Conservation (phyloP, 2,797 vertebrate species). For the Karalla daura region DNA sequence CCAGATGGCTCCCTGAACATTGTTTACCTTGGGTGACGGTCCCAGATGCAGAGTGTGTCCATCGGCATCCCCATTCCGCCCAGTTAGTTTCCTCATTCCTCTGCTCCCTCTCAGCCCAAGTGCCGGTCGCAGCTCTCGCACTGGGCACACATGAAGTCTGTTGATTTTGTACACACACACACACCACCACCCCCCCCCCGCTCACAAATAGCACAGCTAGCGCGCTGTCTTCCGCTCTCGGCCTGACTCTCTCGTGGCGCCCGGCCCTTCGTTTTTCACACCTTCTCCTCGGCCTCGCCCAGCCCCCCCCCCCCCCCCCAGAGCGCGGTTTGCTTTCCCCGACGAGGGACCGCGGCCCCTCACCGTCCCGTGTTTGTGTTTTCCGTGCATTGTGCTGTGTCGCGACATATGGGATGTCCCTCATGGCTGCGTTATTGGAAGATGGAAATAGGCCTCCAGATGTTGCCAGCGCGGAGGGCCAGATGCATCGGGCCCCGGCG, state of each 20-base stretch:
- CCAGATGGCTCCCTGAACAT: conserved; percentile 98
- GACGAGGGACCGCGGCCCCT: conserved; percentile 1
- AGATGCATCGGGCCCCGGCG: conserved; percentile 78
- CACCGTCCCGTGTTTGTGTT: conserved; percentile 44
- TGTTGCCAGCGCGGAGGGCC: conserved; percentile 74
- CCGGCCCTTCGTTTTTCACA: conserved; percentile 33
- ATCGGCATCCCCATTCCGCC: conserved; percentile 78
- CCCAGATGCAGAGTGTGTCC: conserved; percentile 91
- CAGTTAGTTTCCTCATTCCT: conserved; percentile 73
- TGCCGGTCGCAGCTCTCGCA: conserved; percentile 42
- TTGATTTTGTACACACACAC: conserved; percentile 25
- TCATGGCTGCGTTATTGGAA: conserved; percentile 67
- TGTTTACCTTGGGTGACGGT: conserved; percentile 96
- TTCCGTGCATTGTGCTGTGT: conserved; percentile 48
- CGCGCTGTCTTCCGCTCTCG: background rate
- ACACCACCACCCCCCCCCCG: background rate
- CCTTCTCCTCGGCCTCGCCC: too few relatives aligned
- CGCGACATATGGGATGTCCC: conserved; percentile 79
- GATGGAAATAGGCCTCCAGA: conserved; percentile 77
- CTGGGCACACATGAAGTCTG: conserved; percentile 38
- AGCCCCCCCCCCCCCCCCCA: conserved; percentile 32
- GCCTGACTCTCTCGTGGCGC: conserved; percentile 18
- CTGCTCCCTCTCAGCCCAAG: conserved; percentile 60
- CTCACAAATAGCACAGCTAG: conserved; percentile 20
- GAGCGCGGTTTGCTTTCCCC: conserved; percentile 18